Base-by-base conservation (phyloP, 2,888 invertebrate species). In the Creontiades dilutus region DNA sequence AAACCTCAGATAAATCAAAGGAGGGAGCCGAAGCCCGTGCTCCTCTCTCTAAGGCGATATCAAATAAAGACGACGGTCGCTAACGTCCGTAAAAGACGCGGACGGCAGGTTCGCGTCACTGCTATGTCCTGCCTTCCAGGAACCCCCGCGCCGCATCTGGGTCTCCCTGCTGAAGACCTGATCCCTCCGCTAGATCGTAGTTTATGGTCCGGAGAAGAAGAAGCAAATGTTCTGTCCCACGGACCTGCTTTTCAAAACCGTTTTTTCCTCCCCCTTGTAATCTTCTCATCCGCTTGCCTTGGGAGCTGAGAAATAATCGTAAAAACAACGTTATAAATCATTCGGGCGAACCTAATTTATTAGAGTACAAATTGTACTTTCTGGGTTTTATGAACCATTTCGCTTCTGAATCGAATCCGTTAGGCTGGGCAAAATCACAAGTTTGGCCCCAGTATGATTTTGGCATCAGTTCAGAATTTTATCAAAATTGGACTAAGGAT, bases 141-240 rank as follows among this genome's bases (percentile, higher is more conserved):
- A 68, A 68, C 12, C 68, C 68, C 12, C 68, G 19, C 68, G 37
- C 37, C 37, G 61, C n/a, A n/a, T 61, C 61, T 23, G 19, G 23
- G 23, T 23, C 19, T 1, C 68, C 68, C 12, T 23, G 19, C 68
- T 23, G 9, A 19, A 23, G 68, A 68, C 23, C 68, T 68, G 68
- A 23, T 68, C 68, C 68, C 11, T 23, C 68, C 68, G 68, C 68
- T 68, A 23, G 68, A 68, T 23, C 68, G 68, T 68, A 68, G 68
- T 68, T 68, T 68, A 23, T 68, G 68, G 68, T 68, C 68, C 23
- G 23, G 23, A 27, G 12, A n/a, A n/a, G 19, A 61, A 68, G 23
- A 68, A 68, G 68, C 19, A n/a, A 68, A 23, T 68, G 68, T 23
- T 23, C 12, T 23, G 68, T 68, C 68, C 27, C 68, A 23, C 23